Percentiles rank a stretch among this genome's conserved stretches.
These are phyloP conservation scores for Battus philenor DNA, from an alignment of 1,140 invertebrate species.

Conservation along the genomic window DNA sequence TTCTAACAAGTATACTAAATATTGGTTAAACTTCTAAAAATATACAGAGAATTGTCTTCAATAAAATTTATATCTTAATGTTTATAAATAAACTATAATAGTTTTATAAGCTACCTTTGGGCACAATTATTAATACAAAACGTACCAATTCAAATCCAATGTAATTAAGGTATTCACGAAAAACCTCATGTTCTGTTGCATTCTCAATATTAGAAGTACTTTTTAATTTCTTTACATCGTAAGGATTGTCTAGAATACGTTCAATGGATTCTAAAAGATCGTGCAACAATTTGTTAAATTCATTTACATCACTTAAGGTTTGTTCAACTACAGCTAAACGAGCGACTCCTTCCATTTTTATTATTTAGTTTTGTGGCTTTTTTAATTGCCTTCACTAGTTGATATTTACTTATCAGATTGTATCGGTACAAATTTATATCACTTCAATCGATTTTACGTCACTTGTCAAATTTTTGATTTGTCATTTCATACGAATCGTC, in stretches of 20 bases:
- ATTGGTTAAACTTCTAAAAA: no score
- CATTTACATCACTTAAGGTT: conserved; percentile 34
- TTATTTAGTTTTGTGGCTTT: conserved; percentile 12
- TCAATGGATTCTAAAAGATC: conserved; percentile 42
- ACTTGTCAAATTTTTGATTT: conserved; percentile 34
- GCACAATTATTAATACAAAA: no score
- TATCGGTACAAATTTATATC: neutral
- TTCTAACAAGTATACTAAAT: no score
- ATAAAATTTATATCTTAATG: no score
- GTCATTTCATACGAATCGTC: conserved; percentile 27
- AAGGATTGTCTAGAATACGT: conserved; percentile 55
- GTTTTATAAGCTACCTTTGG: neutral
- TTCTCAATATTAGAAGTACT: conserved; percentile 52
- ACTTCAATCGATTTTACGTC: conserved; percentile 21
- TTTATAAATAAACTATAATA: neutral
- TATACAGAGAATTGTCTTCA: no score
- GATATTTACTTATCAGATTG: conserved; percentile 22
- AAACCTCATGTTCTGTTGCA: conserved; percentile 28
- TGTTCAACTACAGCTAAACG: conserved; percentile 55
- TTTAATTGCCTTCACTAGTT: conserved; percentile 15
- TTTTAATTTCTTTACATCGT: conserved; percentile 46
- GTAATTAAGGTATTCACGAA: conserved; percentile 53
- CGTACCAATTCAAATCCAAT: conserved; percentile 53
- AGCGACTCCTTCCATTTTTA: conserved; percentile 61
- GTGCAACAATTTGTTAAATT: conserved; percentile 44